Evolutionary conservation across 1,140 invertebrate species (phyloP).

Genomic region (Platorchestia sp.): DNA sequence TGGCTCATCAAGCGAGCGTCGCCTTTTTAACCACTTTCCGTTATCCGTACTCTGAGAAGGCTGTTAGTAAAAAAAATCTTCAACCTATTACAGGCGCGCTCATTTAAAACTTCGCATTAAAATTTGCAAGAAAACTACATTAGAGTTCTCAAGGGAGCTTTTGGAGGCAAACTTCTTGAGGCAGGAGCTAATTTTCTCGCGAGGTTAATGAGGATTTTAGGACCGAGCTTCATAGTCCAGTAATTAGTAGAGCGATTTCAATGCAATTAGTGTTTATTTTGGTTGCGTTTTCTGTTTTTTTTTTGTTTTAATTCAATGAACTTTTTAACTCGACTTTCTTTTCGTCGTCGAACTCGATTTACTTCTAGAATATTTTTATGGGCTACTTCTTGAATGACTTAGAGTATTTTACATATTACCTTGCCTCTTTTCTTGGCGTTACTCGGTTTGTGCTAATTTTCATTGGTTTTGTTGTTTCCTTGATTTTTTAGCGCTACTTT

Average conservation of each 20-base stretch:
- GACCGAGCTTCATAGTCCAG: neutral
- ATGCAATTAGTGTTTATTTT: neutral
- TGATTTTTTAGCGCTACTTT: no score
- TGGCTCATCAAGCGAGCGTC: neutral
- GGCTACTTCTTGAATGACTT: neutral
- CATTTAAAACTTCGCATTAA: neutral
- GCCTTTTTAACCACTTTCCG: neutral
- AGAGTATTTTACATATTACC: neutral
- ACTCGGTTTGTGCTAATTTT: no score
- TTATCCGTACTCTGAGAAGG: neutral
- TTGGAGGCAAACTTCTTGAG: neutral
- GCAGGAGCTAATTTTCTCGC: neutral
- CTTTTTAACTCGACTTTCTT: neutral
- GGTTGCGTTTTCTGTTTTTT: neutral
- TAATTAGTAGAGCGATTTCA: neutral
- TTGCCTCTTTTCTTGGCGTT: no score
- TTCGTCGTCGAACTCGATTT: neutral
- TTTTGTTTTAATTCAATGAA: neutral
- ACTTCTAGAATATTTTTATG: neutral
- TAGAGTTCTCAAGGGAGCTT: neutral
- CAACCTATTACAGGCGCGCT: neutral
- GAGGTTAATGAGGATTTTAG: neutral
- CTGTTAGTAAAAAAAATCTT: neutral
- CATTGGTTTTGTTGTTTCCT: no score
- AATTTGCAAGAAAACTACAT: constrained; percentile 1